Base-by-base conservation (phyloP, 2,797 vertebrate species). In the Rhabdomys pumilio region DNA sequence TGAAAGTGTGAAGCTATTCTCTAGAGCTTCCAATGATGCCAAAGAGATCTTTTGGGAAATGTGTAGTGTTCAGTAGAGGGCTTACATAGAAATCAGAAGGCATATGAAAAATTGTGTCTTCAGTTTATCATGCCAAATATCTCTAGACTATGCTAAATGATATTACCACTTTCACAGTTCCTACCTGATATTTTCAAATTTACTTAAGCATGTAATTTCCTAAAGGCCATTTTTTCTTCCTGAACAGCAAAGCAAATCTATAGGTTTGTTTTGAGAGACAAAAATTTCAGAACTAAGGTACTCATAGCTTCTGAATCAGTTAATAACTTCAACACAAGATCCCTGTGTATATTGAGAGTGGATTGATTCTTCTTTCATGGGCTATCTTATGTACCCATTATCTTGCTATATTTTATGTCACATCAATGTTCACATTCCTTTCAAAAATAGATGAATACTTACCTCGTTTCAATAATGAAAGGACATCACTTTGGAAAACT, bases 391-490 rank as follows among this genome's bases (percentile, higher is more conserved):
- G 91, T 73, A 90, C 41, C 20, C 29, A 13, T 92, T 97, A 83
- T 93, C 89, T 97, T 94, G 59, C 94, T 98, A 14, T 75, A 34
- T 98, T 98, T 95, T 85, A 91, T 93, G 97, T 93, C 85, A 76
- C 65, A 90, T 80, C 14, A 85, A 14, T 93, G 91, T 98, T 98
- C 97, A 76, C 96, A 73, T 98, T 94, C 50, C 87, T 96, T 63
- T 94, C 67, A 92, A 67, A 29, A 97, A 93, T 97, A 82, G 93
- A 97, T 97, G 98, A 98, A 98, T 97, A 96, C 17, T 97, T 98
- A 95, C 87, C 91, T 98, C 90, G 96, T 76, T 90, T 89, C 87
- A 97, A 93, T 92, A 98, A 97, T 90, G 72, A 22, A 94, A 82
- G 80, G 82, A 94, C 72, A 97, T 93, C 94, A 87, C 55, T 97